Base-by-base conservation (phyloP, 30 jellyfish, hydroid and myxozoan genomes). In the Aurelia coerulea region DNA sequence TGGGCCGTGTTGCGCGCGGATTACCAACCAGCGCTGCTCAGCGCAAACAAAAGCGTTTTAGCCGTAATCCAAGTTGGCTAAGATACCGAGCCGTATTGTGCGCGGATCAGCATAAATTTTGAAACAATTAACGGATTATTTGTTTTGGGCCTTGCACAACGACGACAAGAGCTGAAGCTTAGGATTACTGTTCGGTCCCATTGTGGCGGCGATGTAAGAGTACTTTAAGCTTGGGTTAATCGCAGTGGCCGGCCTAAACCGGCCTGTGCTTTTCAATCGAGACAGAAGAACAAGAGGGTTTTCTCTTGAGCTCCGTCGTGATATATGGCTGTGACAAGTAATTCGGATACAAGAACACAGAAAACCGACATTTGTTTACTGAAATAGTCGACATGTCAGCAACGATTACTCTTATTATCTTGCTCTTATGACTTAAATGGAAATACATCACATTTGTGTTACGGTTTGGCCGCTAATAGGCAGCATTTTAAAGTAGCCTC, bases 141-240 rank as follows among this genome's bases (percentile, higher is more conserved):
- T 83, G 85, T 83, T 83, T 83, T 83, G 85, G 92, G 72, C 85
- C 92, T 83, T 83, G 80, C 92, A 68, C 85, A 68, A 83, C 85
- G 85, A 60, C 46, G 85, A 62, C 92, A 83, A 83, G 85, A 83
- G 92, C 83, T 83, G 64, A 65, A 83, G 92, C 72, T 83, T 83
- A 83, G 85, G 92, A 83, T 83, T 68, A 62, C n/a, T 10, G 37
- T 74, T 54, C 35, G 80, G 73, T 64, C 53, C 66, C 89, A 54
- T 79, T 79, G 89, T 79, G 89, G 71, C 89, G 89, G 89, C 58
- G 72, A 10, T 29, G 80, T 63, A 79, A 63, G 80, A 79, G 58
- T 65, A 64, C 80, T 18, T 74, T 70, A 74, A 79, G 73, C 74
- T 50, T 81, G 37, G 73, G 68, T 49, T 79, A 79, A 65, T 64